These are phyloP conservation scores for Artemia sinica DNA, from an alignment of 2,888 invertebrate species.

Conservation along the genomic window DNA sequence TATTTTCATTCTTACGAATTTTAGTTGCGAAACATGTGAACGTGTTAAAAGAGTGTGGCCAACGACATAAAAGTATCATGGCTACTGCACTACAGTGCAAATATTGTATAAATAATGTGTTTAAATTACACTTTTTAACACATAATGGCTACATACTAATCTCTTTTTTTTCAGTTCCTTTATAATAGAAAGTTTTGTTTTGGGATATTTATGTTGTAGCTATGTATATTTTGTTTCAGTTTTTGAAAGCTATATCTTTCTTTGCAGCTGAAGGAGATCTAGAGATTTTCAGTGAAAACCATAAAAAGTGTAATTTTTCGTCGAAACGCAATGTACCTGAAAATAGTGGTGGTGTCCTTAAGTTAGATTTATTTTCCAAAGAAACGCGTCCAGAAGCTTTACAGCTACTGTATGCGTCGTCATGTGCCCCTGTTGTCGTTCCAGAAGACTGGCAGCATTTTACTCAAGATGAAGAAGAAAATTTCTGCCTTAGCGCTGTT, in stretches of 20 bases:
- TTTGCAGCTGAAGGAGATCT: slow-evolving; percentile 80
- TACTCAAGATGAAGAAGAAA: slow-evolving; percentile 18
- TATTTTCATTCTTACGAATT: no score
- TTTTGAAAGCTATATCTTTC: slow-evolving; percentile 27
- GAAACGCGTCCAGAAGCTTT: slow-evolving; percentile 29
- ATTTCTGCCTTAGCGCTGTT: slow-evolving; percentile 30
- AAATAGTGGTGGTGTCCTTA: slow-evolving; percentile 21
- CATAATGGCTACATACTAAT: no score
- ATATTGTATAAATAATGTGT: no score
- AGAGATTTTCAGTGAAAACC: slow-evolving; percentile 50
- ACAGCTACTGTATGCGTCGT: slow-evolving; percentile 25
- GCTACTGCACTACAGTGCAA: no score
- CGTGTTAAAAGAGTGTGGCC: no score
- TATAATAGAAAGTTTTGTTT: no score
- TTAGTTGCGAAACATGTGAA: no score
- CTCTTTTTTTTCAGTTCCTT: no score
- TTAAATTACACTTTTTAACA: no score
- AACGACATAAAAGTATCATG: no score
- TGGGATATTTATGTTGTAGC: no score
- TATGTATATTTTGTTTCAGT: no score
- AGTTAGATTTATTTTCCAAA: slow-evolving; percentile 26
- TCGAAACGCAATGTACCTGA: slow-evolving; percentile 1
- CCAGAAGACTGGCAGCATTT: slow-evolving; percentile 13
- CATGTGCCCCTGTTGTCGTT: slow-evolving; percentile 2
- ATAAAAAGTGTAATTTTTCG: slow-evolving; percentile 18